Conservation (phyloP, 2,888 invertebrate genomes). For the Buathra laborator region DNA sequence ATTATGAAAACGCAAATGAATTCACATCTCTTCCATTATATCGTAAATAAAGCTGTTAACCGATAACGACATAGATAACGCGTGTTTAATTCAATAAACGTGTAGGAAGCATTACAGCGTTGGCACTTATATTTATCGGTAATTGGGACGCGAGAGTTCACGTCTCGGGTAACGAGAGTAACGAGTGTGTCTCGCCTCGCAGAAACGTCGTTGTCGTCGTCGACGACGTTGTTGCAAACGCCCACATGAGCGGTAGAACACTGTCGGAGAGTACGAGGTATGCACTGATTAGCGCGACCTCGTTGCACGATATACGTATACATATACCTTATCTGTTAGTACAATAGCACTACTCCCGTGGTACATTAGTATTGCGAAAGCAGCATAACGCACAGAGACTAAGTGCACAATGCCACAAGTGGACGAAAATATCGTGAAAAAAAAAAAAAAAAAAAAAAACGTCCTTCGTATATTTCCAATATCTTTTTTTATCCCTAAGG, state of each 20-base stretch:
- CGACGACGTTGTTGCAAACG: constrained; percentile 40
- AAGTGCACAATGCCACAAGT: not conserved
- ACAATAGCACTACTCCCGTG: constrained; percentile 14
- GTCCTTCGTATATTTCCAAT: not conserved
- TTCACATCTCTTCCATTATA: no score
- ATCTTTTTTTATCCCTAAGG: not conserved
- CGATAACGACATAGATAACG: not conserved
- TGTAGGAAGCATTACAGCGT: not conserved
- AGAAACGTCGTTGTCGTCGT: constrained; percentile 36
- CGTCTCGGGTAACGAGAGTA: constrained; percentile 55
- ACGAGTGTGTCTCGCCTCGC: constrained; percentile 46
- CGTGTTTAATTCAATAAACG: constrained; percentile 31
- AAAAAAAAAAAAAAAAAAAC: constrained; percentile 13
- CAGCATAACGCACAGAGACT: constrained; percentile 1
- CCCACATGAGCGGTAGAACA: constrained; percentile 49
- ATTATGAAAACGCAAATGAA: not conserved
- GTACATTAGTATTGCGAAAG: constrained; percentile 40
- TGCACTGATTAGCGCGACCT: constrained; percentile 70
- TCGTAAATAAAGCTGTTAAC: not conserved
- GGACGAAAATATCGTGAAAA: not conserved
- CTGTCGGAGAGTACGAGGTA: constrained; percentile 47
- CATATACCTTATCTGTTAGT: constrained; percentile 42
- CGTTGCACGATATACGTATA: constrained; percentile 52
- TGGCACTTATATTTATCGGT: constrained; percentile 51
- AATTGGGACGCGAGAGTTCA: constrained; percentile 58